A percentile compares a stretch with the other conserved stretches of the same genome.
Evolutionary conservation across 64 coral and sea anemone species (phyloP).

Genomic region (Hydrozoanthus tunicans): DNA sequence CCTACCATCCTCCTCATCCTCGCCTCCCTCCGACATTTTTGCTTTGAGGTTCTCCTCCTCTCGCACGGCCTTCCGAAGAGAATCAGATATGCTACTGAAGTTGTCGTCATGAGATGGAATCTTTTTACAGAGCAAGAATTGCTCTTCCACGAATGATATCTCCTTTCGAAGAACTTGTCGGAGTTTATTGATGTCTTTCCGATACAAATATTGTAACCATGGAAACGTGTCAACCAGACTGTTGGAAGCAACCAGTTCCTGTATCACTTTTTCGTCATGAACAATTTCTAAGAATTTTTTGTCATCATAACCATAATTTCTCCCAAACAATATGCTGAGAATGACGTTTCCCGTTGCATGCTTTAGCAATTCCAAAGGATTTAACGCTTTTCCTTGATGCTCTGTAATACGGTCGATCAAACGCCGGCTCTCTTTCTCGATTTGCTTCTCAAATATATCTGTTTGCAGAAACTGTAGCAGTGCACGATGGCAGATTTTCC

Average conservation of each 20-base stretch:
- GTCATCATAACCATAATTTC: conserved; percentile 4
- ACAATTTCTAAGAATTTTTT: conserved; percentile 38
- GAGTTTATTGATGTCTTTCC: not conserved
- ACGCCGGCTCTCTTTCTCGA: conserved; percentile 39
- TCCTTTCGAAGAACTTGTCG: not conserved
- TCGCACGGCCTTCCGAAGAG: not conserved
- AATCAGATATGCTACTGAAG: not conserved
- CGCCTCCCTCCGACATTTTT: conserved; percentile 1
- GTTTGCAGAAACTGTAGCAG: conserved; percentile 59
- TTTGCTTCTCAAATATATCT: conserved; percentile 36
- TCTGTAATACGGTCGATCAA: conserved; percentile 28
- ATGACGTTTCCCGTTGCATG: conserved; percentile 54
- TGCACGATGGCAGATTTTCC: conserved; percentile 10
- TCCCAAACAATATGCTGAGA: conserved; percentile 59
- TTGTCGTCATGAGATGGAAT: not conserved
- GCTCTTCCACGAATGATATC: not conserved
- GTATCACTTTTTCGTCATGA: not conserved
- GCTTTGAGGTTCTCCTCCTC: not conserved
- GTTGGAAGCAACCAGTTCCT: not conserved
- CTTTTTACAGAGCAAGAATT: not conserved
- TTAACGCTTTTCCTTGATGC: conserved; percentile 43
- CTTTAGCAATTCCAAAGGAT: conserved; percentile 38
- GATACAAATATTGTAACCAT: conserved; percentile 40
- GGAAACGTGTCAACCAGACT: conserved; percentile 48
- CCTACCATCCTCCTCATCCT: not conserved